Conservation (phyloP, 2,797 vertebrate genomes). For the Rhabdomys pumilio region DNA sequence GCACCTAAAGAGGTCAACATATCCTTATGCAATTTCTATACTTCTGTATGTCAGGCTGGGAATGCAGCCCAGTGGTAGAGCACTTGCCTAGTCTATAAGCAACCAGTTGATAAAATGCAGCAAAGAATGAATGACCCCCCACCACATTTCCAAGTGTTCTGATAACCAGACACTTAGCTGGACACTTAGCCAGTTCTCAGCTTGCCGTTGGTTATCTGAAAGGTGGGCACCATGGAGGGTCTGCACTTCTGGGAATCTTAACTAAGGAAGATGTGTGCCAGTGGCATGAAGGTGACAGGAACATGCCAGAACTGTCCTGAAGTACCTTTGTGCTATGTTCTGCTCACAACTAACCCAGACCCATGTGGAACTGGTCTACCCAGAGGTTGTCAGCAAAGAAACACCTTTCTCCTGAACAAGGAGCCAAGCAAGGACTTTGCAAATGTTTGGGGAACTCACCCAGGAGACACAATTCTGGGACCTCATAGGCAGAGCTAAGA, state of each 20-base stretch:
- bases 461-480: background rate
- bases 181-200: background rate
- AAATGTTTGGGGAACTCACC: background rate
- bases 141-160: background rate
- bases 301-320: background rate
- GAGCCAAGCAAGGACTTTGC: background rate
- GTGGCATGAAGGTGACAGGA: background rate
- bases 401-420: background rate
- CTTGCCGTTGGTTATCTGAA: background rate
- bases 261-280: background rate
- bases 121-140: background rate
- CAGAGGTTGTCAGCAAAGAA: background rate
- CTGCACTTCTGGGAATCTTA: background rate
- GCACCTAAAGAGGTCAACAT: background rate
- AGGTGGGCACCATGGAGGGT: background rate
- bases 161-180: background rate
- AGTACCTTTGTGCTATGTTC: background rate
- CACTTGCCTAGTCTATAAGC: background rate
- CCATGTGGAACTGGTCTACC: too few relatives aligned
- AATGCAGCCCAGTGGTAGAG: background rate
- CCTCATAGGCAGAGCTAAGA: background rate
- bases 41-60: background rate
- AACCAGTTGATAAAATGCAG: background rate
- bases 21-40: background rate
- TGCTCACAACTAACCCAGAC: rapidly evolving